Evolutionary conservation across 30 jellyfish, hydroid and myxozoan species (phyloP).

Genomic region (Turritopsis rubra): DNA sequence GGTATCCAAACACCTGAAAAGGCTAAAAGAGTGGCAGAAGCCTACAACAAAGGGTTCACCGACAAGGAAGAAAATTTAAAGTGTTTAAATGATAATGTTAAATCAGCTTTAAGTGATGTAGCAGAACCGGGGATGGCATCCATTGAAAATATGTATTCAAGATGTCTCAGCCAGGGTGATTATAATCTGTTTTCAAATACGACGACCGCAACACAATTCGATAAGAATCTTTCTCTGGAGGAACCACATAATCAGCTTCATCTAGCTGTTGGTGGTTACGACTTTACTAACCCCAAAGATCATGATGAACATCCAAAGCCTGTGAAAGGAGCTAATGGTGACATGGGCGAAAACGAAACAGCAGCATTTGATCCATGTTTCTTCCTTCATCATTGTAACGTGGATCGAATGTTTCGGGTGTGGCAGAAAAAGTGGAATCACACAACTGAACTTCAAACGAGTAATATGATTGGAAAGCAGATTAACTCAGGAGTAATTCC

Average conservation of each 20-base stretch:
- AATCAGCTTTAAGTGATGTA: background rate
- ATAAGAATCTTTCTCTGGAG: constrained; percentile 1
- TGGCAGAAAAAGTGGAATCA: constrained; percentile 22
- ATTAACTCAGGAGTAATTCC: constrained; percentile 5
- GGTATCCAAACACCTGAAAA: constrained; percentile 25
- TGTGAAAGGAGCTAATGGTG: constrained; percentile 37
- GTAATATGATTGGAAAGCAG: background rate
- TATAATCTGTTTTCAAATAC: constrained; percentile 34
- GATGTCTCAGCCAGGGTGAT: constrained; percentile 18
- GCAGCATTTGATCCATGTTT: constrained; percentile 44
- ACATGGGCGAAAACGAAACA: constrained; percentile 41
- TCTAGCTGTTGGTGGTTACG: constrained; percentile 38
- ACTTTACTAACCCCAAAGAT: background rate
- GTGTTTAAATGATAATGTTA: background rate
- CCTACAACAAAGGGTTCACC: background rate
- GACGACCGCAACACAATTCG: background rate
- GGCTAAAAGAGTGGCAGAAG: background rate
- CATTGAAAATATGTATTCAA: background rate
- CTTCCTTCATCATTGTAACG: constrained; percentile 36
- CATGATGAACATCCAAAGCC: background rate
- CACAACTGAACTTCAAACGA: background rate
- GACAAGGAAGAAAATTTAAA: background rate
- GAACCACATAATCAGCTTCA: constrained; percentile 29
- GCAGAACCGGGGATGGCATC: background rate
- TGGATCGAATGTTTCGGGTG: constrained; percentile 41